Conservation (phyloP, 2,888 invertebrate species). For the Bembecia ichneumoniformis region DNA sequence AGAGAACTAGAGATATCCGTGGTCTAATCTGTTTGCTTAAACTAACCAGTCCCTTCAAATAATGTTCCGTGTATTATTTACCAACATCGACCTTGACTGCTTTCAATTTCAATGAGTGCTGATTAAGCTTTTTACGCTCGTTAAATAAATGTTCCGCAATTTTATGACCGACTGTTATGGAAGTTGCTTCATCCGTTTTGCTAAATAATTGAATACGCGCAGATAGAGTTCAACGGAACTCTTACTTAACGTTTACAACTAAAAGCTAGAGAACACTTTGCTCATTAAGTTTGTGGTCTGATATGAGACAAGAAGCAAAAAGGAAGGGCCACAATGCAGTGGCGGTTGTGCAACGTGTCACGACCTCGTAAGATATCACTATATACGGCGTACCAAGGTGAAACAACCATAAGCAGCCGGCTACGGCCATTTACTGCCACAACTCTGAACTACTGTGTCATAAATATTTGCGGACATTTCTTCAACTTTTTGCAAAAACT, state of each 20-base stretch:
- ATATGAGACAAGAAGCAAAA: neutral
- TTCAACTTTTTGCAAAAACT: neutral
- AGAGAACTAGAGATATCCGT: too few species aligned
- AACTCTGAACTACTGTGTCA: neutral
- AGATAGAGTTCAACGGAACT: neutral
- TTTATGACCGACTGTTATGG: neutral
- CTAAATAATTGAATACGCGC: neutral
- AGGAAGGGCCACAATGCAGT: neutral
- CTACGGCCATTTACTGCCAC: conserved; percentile 21
- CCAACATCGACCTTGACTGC: conserved; percentile 21
- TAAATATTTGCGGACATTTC: neutral
- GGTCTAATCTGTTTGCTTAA: too few species aligned
- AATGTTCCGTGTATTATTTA: conserved; percentile 7
- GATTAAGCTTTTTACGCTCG: conserved; percentile 17
- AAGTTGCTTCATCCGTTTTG: neutral
- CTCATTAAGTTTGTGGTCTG: neutral
- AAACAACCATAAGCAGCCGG: conserved; percentile 44
- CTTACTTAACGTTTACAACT: neutral
- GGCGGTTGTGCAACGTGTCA: conserved; percentile 39
- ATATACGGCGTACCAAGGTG: conserved; percentile 47
- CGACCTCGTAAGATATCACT: conserved; percentile 54
- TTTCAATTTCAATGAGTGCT: conserved; percentile 15
- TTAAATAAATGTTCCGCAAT: conserved; percentile 5
- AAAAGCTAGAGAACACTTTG: neutral
- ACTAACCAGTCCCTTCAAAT: too few species aligned